phyloP scores from a whole-genome alignment of 1,140 invertebrate genomes.

The Trichoplusia ni region DNA sequence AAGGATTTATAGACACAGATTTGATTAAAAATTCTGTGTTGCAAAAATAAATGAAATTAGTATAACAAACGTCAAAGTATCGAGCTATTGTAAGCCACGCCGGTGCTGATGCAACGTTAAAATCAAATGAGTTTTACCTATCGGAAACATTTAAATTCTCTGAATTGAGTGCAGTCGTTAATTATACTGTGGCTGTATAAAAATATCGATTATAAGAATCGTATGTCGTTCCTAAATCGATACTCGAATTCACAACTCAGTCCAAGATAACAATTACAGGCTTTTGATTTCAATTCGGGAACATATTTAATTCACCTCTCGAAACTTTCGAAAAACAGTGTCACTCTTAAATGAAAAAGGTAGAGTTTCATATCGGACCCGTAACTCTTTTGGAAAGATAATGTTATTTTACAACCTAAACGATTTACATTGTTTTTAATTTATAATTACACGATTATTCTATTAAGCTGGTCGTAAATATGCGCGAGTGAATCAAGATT shows the following conservation, averaged over 20 bases:
- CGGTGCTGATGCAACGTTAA: conserved; percentile 48
- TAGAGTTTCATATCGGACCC: conserved; percentile 31
- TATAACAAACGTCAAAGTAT: conserved; percentile 46
- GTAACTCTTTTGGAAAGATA: conserved; percentile 42
- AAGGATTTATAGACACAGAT: too few relatives aligned
- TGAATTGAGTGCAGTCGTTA: conserved; percentile 46
- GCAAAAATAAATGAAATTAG: conserved; percentile 6
- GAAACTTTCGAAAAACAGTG: conserved; percentile 30
- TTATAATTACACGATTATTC: too few relatives aligned
- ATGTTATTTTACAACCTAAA: conserved; percentile 36
- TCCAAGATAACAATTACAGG: conserved; percentile 32
- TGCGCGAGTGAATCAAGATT: conserved; percentile 3
- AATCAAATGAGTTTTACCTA: conserved; percentile 50
- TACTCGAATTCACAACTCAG: conserved; percentile 37
- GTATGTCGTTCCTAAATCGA: conserved; percentile 40
- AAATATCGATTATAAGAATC: conserved; percentile 40
- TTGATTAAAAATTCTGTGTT: too few relatives aligned
- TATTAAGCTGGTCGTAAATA: conserved; percentile 26
- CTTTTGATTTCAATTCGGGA: conserved; percentile 2
- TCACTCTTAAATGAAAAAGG: conserved; percentile 39
- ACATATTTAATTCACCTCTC: conserved; percentile 18
- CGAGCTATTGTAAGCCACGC: conserved; percentile 35
- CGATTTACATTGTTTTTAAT: conserved; percentile 38
- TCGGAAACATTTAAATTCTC: conserved; percentile 63
- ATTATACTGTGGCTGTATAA: conserved; percentile 35